A percentile compares a stretch with the other conserved stretches of the same genome.
Conservation (phyloP, 1,140 invertebrate genomes). For the Drosophila arizonae region DNA sequence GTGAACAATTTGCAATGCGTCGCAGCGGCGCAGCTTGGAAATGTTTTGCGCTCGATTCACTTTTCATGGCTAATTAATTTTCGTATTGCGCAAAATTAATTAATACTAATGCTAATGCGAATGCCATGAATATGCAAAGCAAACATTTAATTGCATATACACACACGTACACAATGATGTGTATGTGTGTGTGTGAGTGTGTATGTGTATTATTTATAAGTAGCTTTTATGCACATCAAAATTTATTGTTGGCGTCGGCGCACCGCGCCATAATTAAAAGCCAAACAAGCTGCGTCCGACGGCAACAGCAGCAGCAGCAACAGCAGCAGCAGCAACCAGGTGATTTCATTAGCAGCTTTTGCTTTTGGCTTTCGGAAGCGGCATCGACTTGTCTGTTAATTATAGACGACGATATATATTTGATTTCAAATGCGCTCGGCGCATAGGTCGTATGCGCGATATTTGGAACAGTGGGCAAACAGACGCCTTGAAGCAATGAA, state of each 20-base stretch:
- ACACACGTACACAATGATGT: constrained; percentile 13
- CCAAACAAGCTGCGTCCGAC: constrained; percentile 67
- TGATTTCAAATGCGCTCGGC: constrained; percentile 13
- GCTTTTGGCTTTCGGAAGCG: constrained; percentile 17
- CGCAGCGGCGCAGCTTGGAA: constrained; percentile 50
- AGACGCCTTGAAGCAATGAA: constrained; percentile 26
- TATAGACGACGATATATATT: constrained; percentile 60
- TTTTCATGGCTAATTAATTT: constrained; percentile 82
- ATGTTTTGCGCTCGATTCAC: constrained; percentile 79
- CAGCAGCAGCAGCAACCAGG: constrained; percentile 41
- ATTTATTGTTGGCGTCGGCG: constrained; percentile 74
- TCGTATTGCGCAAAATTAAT: constrained; percentile 81
- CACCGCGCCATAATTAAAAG: constrained; percentile 77
- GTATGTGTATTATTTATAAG: constrained; percentile 31
- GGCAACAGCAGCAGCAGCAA: constrained; percentile 9
- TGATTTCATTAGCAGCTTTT: constrained; percentile 74
- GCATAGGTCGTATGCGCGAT: constrained; percentile 33
- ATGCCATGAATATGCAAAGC: constrained; percentile 77
- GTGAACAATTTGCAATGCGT: constrained; percentile 44
- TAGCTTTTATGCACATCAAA: constrained; percentile 56
- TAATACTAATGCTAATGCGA: constrained; percentile 73
- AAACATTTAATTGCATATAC: constrained; percentile 40
- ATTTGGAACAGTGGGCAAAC: constrained; percentile 9
- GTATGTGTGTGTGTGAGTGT: constrained; percentile 23
- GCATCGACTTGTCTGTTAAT: constrained; percentile 63